These are phyloP conservation scores for Numenius arquata DNA, from an alignment of 2,113 vertebrate genomes.

Conservation along the genomic window DNA sequence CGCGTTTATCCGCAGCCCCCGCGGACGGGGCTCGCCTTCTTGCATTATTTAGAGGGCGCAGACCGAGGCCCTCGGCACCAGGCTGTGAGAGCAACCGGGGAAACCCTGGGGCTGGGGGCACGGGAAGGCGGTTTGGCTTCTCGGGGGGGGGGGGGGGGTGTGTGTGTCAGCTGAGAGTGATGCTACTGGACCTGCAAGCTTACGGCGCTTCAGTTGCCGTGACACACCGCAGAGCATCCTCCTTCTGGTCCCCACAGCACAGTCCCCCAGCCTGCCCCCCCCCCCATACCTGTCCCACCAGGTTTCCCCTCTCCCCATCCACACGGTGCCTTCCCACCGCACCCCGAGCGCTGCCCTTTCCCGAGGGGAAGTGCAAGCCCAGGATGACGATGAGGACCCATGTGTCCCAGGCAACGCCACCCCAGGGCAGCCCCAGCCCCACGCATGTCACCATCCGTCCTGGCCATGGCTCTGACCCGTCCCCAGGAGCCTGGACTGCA, in stretches of 20 bases:
- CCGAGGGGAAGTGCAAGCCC: neutral
- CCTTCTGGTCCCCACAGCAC: neutral
- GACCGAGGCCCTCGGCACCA: neutral
- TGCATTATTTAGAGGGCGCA: conserved; percentile 35
- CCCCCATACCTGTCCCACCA: neutral
- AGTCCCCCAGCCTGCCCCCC: neutral
- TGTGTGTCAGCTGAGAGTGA: neutral
- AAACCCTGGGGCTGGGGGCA: neutral
- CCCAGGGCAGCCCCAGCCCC: neutral
- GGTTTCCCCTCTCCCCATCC: neutral
- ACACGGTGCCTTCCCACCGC: fast-evolving
- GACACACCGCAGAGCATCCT: fast-evolving
- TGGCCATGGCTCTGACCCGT: fast-evolving
- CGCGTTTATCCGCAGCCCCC: neutral
- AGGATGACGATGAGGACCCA: neutral
- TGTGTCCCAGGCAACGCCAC: fast-evolving
- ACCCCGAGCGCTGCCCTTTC: neutral
- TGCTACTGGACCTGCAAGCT: neutral
- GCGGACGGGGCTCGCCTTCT: neutral
- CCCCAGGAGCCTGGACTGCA: fast-evolving
- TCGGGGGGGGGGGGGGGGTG: too few relatives aligned
- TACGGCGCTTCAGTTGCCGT: fast-evolving
- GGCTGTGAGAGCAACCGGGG: fast-evolving
- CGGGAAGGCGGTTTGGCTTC: neutral
- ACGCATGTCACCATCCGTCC: fast-evolving